Evolutionary conservation across 2,113 vertebrate species (phyloP).

Genomic region (Tinamus guttatus): DNA sequence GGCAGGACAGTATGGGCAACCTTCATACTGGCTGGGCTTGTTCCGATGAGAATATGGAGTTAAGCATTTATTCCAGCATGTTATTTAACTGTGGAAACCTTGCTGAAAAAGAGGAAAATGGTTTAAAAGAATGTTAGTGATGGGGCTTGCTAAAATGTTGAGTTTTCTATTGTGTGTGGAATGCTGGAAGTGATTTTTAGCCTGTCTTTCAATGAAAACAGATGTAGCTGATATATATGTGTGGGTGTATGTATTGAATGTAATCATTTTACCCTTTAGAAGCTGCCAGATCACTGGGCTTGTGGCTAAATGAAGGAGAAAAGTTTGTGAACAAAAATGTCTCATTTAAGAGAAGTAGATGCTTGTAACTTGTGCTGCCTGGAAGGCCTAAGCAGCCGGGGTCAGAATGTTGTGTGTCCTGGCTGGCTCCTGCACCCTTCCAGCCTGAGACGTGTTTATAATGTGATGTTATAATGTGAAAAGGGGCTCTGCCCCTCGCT

Average conservation of each 20-base stretch:
- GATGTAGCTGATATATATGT: neutral
- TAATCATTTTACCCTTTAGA: neutral
- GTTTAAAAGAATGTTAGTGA: neutral
- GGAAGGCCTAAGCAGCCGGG: neutral
- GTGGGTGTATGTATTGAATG: too few species aligned
- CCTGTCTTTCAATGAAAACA: neutral
- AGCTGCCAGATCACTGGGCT: neutral
- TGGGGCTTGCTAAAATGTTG: neutral
- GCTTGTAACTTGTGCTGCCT: neutral
- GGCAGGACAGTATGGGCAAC: neutral
- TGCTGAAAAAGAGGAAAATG: neutral
- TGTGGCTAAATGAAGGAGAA: neutral
- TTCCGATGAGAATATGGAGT: neutral
- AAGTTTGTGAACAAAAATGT: neutral
- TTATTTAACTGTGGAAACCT: neutral
- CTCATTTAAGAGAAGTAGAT: neutral
- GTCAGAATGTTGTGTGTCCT: neutral
- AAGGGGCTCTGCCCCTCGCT: fast-evolving
- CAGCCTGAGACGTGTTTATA: neutral
- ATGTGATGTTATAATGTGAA: too few species aligned
- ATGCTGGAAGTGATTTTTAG: neutral
- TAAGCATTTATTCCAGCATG: neutral
- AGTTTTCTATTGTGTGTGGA: neutral
- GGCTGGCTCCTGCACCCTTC: neutral
- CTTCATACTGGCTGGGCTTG: neutral